Percentiles rank a stretch among this genome's conserved stretches.
Evolutionary conservation across 2,888 invertebrate genomes (phyloP).

Genomic region (Metacarcinus magister): DNA sequence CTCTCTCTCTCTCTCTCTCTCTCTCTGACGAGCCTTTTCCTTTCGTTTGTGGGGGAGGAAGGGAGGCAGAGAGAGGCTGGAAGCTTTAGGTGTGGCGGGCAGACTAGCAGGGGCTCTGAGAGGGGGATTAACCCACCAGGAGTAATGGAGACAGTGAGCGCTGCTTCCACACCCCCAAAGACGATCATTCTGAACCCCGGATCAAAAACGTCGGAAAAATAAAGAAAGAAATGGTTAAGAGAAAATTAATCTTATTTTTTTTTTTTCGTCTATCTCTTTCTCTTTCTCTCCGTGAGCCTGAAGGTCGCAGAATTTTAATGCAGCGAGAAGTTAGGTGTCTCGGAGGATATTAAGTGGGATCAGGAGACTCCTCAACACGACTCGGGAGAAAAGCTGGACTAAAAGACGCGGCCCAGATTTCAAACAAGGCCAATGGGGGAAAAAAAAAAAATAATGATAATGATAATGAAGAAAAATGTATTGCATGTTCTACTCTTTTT

Average conservation of each 20-base stretch:
- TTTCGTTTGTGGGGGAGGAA: too few species aligned
- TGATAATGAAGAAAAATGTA: too few species aligned
- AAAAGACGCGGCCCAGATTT: conserved; percentile 4
- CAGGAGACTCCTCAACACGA: neutral
- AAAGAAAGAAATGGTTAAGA: neutral
- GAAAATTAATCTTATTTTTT: too few species aligned
- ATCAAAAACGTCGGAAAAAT: neutral
- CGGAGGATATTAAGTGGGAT: neutral
- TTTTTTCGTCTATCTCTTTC: neutral
- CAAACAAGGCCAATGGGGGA: neutral
- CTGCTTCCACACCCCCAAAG: neutral
- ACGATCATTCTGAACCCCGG: neutral
- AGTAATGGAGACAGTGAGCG: neutral
- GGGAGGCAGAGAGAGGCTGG: neutral
- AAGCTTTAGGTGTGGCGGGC: neutral
- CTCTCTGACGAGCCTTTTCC: too few species aligned
- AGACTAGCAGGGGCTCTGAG: neutral
- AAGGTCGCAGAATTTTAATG: neutral
- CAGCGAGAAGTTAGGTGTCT: neutral
- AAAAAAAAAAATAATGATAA: too few species aligned
- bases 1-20: conserved; percentile 13
- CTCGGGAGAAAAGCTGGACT: neutral
- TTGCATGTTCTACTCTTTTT: too few species aligned
- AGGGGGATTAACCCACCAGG: neutral
- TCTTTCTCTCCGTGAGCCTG: neutral